A percentile compares a stretch with the other conserved stretches of the same genome.
Conservation (phyloP, 2,797 vertebrate genomes). For the Tadarida brasiliensis region DNA sequence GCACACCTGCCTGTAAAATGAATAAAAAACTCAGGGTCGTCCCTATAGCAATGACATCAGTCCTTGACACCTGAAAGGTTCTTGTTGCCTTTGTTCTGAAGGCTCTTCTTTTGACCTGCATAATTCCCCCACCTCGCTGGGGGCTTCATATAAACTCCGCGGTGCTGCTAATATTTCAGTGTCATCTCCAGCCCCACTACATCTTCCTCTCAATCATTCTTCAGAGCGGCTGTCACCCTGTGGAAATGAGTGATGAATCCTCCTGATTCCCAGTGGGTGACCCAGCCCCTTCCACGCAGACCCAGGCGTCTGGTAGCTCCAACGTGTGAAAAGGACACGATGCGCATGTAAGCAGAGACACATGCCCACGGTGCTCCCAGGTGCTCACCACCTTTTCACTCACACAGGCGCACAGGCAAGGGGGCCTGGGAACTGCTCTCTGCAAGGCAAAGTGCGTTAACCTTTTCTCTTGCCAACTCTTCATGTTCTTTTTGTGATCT, state of each 20-base stretch:
- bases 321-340: conserved; percentile 75
- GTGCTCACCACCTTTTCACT: background rate
- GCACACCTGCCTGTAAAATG: background rate
- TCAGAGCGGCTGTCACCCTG: conserved; percentile 71
- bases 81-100: conserved; percentile 10
- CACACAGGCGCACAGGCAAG: background rate
- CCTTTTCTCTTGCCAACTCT: background rate
- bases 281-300: conserved; percentile 62
- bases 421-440: conserved; percentile 32
- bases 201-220: conserved; percentile 72
- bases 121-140: background rate
- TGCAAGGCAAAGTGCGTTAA: conserved; percentile 36
- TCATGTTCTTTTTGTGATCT: background rate
- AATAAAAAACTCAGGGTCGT: background rate
- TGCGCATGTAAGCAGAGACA: conserved; percentile 74
- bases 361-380: background rate
- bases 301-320: conserved; percentile 72
- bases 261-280: conserved; percentile 67
- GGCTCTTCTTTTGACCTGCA: conserved; percentile 35
- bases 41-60: background rate
- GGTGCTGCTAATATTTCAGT: conserved; percentile 42
- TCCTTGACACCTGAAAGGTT: background rate
- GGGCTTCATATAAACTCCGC: conserved; percentile 9
- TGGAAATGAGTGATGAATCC: conserved; percentile 75
- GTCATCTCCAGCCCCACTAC: conserved; percentile 49